Percentiles rank a stretch among this genome's conserved stretches.
Evolutionary conservation across 2,797 vertebrate species (phyloP).

Genomic region (Heteromormyrus szaboi): DNA sequence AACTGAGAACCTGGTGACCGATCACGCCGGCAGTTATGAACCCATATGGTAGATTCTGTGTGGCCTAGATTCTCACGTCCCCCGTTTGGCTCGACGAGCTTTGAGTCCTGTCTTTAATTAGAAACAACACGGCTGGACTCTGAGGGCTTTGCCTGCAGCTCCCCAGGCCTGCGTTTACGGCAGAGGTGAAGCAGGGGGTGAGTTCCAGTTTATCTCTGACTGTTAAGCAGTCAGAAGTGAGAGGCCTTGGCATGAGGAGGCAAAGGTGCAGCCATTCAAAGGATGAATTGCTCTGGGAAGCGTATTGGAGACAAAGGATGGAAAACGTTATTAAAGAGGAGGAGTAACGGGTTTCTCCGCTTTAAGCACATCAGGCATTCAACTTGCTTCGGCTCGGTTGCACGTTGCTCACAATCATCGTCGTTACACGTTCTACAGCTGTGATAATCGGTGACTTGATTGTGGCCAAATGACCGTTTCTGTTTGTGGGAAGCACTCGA

Average conservation of each 20-base stretch:
- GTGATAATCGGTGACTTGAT: conserved; percentile 12
- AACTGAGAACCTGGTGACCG: neutral
- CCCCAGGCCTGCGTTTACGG: neutral
- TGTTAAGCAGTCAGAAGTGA: neutral
- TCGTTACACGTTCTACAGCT: conserved; percentile 9
- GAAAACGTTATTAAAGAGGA: neutral
- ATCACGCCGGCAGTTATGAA: neutral
- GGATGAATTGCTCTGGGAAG: neutral
- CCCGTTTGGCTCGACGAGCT: neutral
- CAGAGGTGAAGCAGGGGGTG: neutral
- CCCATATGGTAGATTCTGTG: neutral
- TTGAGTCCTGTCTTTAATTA: neutral
- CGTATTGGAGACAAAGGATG: neutral
- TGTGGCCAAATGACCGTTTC: neutral
- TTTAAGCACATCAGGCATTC: neutral
- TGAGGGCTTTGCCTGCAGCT: neutral
- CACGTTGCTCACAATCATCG: neutral
- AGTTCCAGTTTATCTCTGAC: neutral
- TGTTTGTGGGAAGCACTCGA: neutral
- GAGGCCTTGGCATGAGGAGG: neutral
- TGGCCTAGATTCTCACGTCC: neutral
- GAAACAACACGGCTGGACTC: neutral
- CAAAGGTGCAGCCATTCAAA: neutral
- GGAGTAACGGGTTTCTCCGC: neutral
- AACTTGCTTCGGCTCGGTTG: too few species aligned